Conservation (phyloP, 1,140 invertebrate genomes). For the Euglossa dilemma region DNA sequence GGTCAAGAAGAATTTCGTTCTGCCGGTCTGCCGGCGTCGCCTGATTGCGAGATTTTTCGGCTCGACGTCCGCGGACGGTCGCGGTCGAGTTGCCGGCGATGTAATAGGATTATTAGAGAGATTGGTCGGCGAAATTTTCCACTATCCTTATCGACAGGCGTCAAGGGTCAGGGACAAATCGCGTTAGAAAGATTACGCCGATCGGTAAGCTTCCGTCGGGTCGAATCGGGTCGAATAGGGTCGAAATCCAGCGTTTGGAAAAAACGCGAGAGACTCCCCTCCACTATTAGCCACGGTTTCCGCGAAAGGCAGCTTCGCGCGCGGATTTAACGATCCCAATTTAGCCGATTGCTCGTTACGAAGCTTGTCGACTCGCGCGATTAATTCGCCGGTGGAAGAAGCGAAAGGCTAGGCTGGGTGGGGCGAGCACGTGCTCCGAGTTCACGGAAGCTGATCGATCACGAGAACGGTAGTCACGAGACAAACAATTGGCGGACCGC, state of each 20-base stretch:
- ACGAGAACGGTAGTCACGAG: constrained; percentile 44
- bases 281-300: neutral
- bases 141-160: constrained; percentile 9
- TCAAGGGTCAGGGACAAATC: constrained; percentile 3
- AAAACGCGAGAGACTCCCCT: neutral
- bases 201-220: too few relatives aligned
- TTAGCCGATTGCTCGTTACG: constrained; percentile 14
- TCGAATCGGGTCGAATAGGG: too few relatives aligned
- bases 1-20: neutral
- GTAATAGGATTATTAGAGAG: neutral
- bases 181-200: neutral
- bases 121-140: constrained; percentile 6
- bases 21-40: neutral
- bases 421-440: constrained; percentile 16
- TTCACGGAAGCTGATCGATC: constrained; percentile 42
- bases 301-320: neutral
- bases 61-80: neutral
- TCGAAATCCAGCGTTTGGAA: too few relatives aligned
- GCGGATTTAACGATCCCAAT: neutral
- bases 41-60: neutral
- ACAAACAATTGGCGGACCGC: constrained; percentile 32
- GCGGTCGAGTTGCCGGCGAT: neutral
- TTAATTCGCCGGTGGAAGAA: constrained; percentile 14
- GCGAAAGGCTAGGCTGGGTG: neutral
- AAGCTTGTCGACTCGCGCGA: neutral